These are phyloP conservation scores for Gymnocephalus cernua DNA, from an alignment of 2,113 vertebrate genomes.

Conservation along the genomic window DNA sequence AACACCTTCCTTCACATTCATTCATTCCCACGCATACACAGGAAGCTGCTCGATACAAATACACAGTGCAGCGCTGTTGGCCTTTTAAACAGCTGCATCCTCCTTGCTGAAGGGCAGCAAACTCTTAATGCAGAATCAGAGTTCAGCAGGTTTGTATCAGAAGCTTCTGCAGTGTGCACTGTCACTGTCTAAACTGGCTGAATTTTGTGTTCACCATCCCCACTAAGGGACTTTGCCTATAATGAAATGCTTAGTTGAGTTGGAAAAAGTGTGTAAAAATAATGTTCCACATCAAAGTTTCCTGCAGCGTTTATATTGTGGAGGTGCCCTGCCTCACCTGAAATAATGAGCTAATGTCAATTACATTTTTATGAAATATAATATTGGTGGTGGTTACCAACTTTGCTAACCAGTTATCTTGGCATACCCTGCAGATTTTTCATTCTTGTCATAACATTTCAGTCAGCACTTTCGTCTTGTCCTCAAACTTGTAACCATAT, in stretches of 20 bases:
- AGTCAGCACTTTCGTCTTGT: no score
- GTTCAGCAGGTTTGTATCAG: constrained; percentile 19
- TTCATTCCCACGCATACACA: constrained; percentile 6
- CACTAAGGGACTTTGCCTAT: background rate
- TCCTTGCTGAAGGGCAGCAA: constrained; percentile 13
- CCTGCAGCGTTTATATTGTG: background rate
- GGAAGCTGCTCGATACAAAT: constrained; percentile 4
- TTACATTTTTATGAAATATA: no score
- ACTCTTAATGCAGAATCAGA: background rate
- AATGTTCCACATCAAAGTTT: background rate
- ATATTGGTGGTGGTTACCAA: no score
- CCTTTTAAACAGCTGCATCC: constrained; percentile 14
- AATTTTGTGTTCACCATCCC: background rate
- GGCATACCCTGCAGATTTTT: no score
- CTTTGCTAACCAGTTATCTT: no score
- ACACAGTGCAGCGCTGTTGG: background rate
- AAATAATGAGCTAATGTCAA: no score
- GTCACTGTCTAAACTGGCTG: background rate
- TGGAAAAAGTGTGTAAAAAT: background rate
- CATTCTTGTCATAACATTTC: no score
- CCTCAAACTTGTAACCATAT: no score
- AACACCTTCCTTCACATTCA: constrained; percentile 31
- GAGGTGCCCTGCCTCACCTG: no score
- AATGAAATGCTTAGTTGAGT: background rate
- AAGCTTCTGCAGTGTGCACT: background rate